Evolutionary conservation across 2,797 vertebrate genomes (phyloP).

Genomic region (Apogon hyalosoma): DNA sequence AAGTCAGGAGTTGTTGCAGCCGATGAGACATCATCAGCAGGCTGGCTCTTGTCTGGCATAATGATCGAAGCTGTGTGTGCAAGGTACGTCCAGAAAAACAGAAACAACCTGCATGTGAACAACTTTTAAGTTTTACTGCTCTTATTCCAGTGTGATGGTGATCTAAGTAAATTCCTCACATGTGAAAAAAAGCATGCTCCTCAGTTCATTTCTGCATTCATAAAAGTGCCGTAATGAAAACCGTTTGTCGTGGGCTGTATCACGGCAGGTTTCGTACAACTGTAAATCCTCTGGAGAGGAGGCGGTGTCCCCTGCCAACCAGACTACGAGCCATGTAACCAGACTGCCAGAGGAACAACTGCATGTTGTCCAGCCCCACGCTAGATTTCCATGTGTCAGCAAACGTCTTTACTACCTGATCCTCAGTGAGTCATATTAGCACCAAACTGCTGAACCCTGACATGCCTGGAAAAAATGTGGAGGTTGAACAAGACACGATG

Average conservation of each 20-base stretch:
- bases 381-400: slow-evolving; percentile 64
- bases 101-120: slow-evolving; percentile 2
- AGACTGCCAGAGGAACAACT: slow-evolving; percentile 32
- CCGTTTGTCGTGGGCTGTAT: slow-evolving; percentile 50
- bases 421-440: slow-evolving; percentile 52
- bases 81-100: not conserved
- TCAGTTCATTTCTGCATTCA: slow-evolving; percentile 47
- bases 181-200: slow-evolving; percentile 40
- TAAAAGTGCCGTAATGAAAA: slow-evolving; percentile 66
- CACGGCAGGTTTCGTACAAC: slow-evolving; percentile 54
- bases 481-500: slow-evolving; percentile 41
- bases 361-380: slow-evolving; percentile 32
- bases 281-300: slow-evolving; percentile 42
- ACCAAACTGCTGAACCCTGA: slow-evolving; percentile 52
- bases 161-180: slow-evolving; percentile 42
- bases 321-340: slow-evolving; percentile 33
- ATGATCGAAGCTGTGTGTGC: not conserved
- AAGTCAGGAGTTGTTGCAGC: slow-evolving; percentile 36
- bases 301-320: slow-evolving; percentile 51
- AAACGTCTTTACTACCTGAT: slow-evolving; percentile 54
- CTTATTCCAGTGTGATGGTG: slow-evolving; percentile 24
- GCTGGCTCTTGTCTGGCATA: slow-evolving; percentile 1
- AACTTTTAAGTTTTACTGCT: not conserved
- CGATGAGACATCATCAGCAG: slow-evolving; percentile 26
- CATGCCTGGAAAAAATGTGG: slow-evolving; percentile 55